Evolutionary conservation across 2,797 vertebrate species (phyloP).

Genomic region (Gila robusta): DNA sequence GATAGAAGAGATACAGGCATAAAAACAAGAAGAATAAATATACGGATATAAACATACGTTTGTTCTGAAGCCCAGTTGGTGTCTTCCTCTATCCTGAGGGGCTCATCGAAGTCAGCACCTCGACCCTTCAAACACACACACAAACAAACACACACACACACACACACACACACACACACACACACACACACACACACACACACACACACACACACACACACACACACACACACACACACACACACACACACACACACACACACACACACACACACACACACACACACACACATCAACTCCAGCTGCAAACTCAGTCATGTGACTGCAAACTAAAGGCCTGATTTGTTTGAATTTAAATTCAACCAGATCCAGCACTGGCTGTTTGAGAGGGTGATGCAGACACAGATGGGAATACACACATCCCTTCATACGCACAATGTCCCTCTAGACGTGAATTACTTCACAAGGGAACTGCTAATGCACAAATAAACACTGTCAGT

Average conservation of each 20-base stretch:
- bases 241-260: conserved; percentile 24
- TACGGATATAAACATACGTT: conserved; percentile 75
- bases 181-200: conserved; percentile 35
- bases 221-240: conserved; percentile 27
- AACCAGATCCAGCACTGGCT: conserved; percentile 14
- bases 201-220: conserved; percentile 9
- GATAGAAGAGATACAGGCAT: not conserved
- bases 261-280: conserved; percentile 29
- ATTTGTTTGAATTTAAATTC: conserved; percentile 52
- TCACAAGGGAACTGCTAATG: conserved; percentile 30
- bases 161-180: conserved; percentile 12
- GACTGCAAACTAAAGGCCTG: conserved; percentile 52
- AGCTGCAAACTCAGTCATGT: conserved; percentile 70
- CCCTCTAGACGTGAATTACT: conserved; percentile 23
- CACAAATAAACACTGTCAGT: conserved; percentile 42
- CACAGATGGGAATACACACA: conserved; percentile 28
- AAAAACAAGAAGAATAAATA: not conserved
- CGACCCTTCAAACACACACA: conserved; percentile 79
- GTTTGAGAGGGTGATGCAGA: not conserved
- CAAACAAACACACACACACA: conserved; percentile 37
- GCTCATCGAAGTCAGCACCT: conserved; percentile 86
- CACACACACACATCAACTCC: conserved; percentile 51
- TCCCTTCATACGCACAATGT: conserved; percentile 31
- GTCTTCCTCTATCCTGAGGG: conserved; percentile 94
- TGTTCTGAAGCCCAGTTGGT: conserved; percentile 81